These are phyloP conservation scores for Teleogryllus oceanicus DNA, from an alignment of 2,888 invertebrate genomes.

Conservation along the genomic window DNA sequence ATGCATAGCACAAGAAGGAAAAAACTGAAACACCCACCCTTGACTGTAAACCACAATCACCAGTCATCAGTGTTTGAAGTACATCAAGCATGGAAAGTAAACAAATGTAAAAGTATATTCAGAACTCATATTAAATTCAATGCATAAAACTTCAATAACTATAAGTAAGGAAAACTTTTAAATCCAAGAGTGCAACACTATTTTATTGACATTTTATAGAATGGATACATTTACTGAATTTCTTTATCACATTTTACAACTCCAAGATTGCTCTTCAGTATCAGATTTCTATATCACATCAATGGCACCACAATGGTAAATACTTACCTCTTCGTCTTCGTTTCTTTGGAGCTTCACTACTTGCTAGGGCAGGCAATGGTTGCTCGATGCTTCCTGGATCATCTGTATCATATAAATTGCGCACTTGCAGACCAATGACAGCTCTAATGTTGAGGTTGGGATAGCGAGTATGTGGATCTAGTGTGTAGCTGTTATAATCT, in stretches of 20 bases:
- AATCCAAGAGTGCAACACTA: no score
- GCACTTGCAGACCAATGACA: slow-evolving; percentile 73
- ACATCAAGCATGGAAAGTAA: background rate
- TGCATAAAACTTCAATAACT: no score
- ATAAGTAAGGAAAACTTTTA: no score
- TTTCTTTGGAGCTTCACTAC: slow-evolving; percentile 60
- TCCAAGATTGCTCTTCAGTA: background rate
- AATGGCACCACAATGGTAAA: no score
- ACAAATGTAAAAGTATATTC: no score
- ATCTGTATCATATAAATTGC: slow-evolving; percentile 68
- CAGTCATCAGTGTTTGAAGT: background rate
- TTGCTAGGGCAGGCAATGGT: slow-evolving; percentile 41
- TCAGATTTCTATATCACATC: no score
- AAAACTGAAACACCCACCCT: slow-evolving; percentile 27
- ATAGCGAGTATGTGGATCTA: slow-evolving; percentile 80
- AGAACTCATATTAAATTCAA: no score
- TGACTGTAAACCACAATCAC: slow-evolving; percentile 26
- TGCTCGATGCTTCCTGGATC: slow-evolving; percentile 58
- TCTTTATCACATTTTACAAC: slow-evolving; percentile 18
- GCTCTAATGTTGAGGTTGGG: slow-evolving; percentile 74
- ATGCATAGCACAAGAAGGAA: no score
- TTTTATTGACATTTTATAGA: no score
- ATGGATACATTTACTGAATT: background rate
- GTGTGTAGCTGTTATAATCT: slow-evolving; percentile 80
- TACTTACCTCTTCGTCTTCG: slow-evolving; percentile 59